Base-by-base conservation (phyloP, 2,113 vertebrate species). In the Pseudonaja textilis region DNA sequence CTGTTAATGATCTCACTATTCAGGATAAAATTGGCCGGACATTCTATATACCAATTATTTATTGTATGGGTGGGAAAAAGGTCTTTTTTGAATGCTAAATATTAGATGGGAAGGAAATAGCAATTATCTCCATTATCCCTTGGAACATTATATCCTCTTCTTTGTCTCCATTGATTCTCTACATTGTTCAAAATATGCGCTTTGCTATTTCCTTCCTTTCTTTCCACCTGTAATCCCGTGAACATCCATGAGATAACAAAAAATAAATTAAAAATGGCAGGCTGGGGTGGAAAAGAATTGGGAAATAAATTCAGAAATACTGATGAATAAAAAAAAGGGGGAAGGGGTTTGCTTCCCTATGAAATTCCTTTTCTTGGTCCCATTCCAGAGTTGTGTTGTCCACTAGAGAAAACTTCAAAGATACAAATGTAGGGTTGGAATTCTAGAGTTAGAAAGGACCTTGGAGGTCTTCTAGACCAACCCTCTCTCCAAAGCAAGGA, bases 101-200 rank as follows among this genome's bases (percentile, higher is more conserved):
- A 93, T 18, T 39, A 26, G 69, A 92, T 69, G 42, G 69, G 88
- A 89, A 90, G 88, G 92, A 90, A 93, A 90, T 25, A 20, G 88
- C 55, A 34, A 18, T 93, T 93, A 93, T 85, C 69, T 34, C 88
- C 42, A 59, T 85, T 81, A 23, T 90, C 85, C 39, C 61, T 85
- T 20, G n/a, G 69, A 61, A 52, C 56, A 5, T 39, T 39, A 29
- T 59, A 85, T 86, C 92, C 92, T 89, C 88, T 85, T 89, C 47
- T 64, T 92, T 92, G 59, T 88, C 86, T 88, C 57, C 57, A 52
- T 39, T 81, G n/a, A 69, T 92, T 61, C 69, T 45, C 69, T 50
- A 25, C 88, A 86, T 93, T 93, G 92, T 93, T 93, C 4, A 55
- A 89, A 93, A 85, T 59, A 9, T 6, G 47, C 20, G 54, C 69